A percentile compares a stretch with the other conserved stretches of the same genome.
These are phyloP conservation scores for Pandion haliaetus DNA, from an alignment of 2,113 vertebrate species.

Conservation along the genomic window DNA sequence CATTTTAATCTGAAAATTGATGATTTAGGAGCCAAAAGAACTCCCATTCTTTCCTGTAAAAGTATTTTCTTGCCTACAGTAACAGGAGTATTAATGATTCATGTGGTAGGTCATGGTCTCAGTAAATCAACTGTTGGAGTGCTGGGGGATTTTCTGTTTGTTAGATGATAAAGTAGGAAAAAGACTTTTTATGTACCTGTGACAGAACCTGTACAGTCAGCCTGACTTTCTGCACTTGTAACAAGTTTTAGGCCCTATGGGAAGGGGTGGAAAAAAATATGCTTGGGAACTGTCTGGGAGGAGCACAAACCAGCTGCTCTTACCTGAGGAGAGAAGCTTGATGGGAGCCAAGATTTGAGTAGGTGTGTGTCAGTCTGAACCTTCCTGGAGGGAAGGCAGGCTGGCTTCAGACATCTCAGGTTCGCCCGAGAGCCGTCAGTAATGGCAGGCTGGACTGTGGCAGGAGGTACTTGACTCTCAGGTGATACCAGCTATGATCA, in stretches of 20 bases:
- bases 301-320: slow-evolving; percentile 1
- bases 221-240: neutral
- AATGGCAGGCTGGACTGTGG: neutral
- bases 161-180: neutral
- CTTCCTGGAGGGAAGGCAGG: neutral
- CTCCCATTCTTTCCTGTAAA: neutral
- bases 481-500: neutral
- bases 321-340: neutral
- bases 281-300: neutral
- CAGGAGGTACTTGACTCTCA: neutral
- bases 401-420: neutral
- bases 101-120: neutral
- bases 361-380: neutral
- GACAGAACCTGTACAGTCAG: slow-evolving; percentile 22
- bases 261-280: neutral
- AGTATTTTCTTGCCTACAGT: neutral
- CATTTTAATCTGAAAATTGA: neutral
- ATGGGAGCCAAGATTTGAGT: neutral
- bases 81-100: neutral
- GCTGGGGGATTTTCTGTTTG: neutral
- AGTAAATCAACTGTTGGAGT: neutral
- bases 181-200: neutral
- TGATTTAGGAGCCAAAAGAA: neutral
- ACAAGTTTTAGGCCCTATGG: neutral
- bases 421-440: accelerated